Conservation (phyloP, 2,797 vertebrate genomes). For the Gymnothorax javanicus region DNA sequence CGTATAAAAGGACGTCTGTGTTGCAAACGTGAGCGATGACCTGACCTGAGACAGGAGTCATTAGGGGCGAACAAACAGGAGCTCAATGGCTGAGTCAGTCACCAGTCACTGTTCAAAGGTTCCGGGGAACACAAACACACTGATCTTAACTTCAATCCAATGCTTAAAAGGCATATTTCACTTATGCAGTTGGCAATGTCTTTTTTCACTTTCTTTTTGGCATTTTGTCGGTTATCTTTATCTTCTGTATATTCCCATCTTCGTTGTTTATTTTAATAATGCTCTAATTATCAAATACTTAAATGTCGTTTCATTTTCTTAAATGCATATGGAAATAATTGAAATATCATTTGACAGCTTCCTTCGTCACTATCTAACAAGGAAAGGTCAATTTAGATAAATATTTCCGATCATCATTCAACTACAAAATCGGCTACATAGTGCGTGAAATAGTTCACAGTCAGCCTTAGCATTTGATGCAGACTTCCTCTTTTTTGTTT, state of each 20-base stretch:
- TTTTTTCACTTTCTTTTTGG: not conserved
- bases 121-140: not conserved
- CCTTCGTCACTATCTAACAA: too few relatives aligned
- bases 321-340: too few relatives aligned
- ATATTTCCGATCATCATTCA: too few relatives aligned
- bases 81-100: conserved; percentile 2
- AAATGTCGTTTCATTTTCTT: too few relatives aligned
- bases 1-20: not conserved
- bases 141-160: not conserved
- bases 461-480: too few relatives aligned
- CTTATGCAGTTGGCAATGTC: not conserved
- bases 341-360: too few relatives aligned
- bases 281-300: not conserved
- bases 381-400: too few relatives aligned
- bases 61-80: not conserved
- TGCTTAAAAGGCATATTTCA: not conserved
- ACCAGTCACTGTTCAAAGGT: conserved; percentile 12
- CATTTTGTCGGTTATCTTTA: not conserved
- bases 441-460: too few relatives aligned
- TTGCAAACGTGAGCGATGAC: not conserved
- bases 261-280: not conserved
- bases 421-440: too few relatives aligned
- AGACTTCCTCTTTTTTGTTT: too few relatives aligned
- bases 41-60: not conserved
- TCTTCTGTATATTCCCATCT: not conserved